Evolutionary conservation across 2,888 invertebrate species (phyloP).

Genomic region (Athetis lepigone): DNA sequence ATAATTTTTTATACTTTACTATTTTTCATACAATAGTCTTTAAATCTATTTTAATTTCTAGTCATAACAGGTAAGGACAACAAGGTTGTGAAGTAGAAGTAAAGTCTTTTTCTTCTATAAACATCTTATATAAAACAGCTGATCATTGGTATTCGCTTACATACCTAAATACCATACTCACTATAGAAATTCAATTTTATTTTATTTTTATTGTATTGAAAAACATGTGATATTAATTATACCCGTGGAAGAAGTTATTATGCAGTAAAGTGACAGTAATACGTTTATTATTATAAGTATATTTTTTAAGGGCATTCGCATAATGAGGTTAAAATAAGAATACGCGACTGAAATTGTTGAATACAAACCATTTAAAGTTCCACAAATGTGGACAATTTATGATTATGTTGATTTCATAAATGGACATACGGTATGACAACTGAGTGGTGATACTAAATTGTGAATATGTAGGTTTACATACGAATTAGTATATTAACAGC

Average conservation of each 20-base stretch:
- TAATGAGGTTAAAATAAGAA: slow-evolving; percentile 46
- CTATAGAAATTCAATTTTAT: slow-evolving; percentile 37
- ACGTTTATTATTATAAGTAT: slow-evolving; percentile 50
- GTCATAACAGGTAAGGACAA: too few species aligned
- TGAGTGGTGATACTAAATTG: slow-evolving; percentile 27
- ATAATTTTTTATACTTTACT: too few species aligned
- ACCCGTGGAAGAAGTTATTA: slow-evolving; percentile 48
- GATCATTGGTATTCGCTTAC: not conserved
- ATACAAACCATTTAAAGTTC: slow-evolving; percentile 32
- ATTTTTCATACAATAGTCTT: too few species aligned
- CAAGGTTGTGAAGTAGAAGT: too few species aligned
- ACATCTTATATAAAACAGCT: slow-evolving; percentile 31
- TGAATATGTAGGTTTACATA: slow-evolving; percentile 33
- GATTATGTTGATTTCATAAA: slow-evolving; percentile 41
- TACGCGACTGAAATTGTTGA: slow-evolving; percentile 49
- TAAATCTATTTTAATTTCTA: too few species aligned
- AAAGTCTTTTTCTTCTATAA: too few species aligned
- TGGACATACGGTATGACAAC: slow-evolving; percentile 33
- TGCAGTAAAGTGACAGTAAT: slow-evolving; percentile 53
- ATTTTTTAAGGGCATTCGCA: slow-evolving; percentile 49
- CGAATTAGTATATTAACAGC: slow-evolving; percentile 42
- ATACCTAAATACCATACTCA: too few species aligned
- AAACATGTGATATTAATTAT: slow-evolving; percentile 54
- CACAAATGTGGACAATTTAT: slow-evolving; percentile 37
- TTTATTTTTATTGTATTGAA: slow-evolving; percentile 38